These are phyloP conservation scores for Phaethornis superciliosus DNA, from an alignment of 2,113 vertebrate genomes.

Conservation along the genomic window DNA sequence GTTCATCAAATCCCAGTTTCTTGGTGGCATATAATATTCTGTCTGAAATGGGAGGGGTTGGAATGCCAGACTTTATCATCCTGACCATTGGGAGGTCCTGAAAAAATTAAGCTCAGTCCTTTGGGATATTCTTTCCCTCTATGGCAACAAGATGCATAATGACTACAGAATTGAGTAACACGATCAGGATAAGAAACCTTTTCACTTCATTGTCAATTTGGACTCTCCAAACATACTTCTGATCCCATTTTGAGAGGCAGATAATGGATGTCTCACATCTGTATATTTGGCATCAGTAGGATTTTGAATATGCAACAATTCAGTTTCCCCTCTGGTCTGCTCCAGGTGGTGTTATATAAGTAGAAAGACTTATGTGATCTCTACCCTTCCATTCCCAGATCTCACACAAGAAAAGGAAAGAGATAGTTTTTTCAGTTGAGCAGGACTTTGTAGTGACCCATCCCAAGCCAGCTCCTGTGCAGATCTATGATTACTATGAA, in stretches of 20 bases:
- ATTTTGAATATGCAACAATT: background rate
- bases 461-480: constrained; percentile 77
- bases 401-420: background rate
- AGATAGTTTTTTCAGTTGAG: constrained; percentile 65
- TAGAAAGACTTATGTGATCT: background rate
- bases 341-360: background rate
- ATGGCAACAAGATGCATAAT: background rate
- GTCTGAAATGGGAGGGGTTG: background rate
- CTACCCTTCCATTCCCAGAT: constrained; percentile 19
- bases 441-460: constrained; percentile 74
- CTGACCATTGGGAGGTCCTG: background rate
- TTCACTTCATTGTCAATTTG: background rate
- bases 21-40: background rate
- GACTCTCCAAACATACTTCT: background rate
- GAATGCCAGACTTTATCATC: background rate
- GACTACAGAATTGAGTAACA: background rate
- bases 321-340: background rate
- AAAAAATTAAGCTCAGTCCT: background rate
- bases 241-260: background rate
- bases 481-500: constrained; percentile 86
- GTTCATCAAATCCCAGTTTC: background rate
- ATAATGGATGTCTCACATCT: background rate
- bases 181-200: background rate
- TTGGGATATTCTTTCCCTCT: background rate
- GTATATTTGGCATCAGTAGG: background rate